phyloP scores from a whole-genome alignment of 2,113 vertebrate genomes.

The Lepisosteus osseus region DNA sequence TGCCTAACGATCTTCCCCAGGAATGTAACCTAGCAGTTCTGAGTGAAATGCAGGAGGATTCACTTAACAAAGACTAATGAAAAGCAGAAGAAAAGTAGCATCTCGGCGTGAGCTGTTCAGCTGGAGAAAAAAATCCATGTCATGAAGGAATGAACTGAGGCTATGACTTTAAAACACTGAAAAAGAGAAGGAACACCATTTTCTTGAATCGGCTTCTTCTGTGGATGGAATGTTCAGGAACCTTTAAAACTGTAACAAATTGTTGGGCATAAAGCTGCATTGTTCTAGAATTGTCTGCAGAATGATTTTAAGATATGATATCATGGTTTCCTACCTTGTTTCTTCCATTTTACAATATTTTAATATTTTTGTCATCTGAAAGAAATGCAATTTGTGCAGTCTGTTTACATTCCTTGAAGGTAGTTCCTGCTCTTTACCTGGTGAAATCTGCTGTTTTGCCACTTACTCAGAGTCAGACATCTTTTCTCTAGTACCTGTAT shows the following conservation, averaged over 20 bases:
- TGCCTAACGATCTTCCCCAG: slow-evolving; percentile 56
- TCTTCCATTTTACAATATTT: no score
- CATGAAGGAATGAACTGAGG: not conserved
- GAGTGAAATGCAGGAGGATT: slow-evolving; percentile 60
- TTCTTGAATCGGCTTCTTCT: not conserved
- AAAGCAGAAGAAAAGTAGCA: slow-evolving; percentile 1
- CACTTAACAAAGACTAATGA: slow-evolving; percentile 65
- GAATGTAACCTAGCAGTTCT: slow-evolving; percentile 63
- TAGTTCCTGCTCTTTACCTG: not conserved
- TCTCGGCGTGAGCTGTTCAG: slow-evolving; percentile 20
- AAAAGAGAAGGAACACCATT: no score
- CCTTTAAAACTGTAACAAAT: not conserved
- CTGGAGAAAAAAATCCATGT: slow-evolving; percentile 23
- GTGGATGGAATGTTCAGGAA: not conserved
- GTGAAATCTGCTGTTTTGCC: no score
- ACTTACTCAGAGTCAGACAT: no score
- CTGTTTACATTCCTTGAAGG: not conserved
- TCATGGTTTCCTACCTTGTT: not conserved
- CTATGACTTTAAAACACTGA: not conserved
- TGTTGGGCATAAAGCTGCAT: slow-evolving; percentile 2
- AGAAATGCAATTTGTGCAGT: not conserved
- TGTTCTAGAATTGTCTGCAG: not conserved
- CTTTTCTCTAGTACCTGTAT: no score
- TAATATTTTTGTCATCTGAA: not conserved
- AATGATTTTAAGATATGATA: not conserved